Percentiles rank a stretch among this genome's conserved stretches.
Conservation (phyloP, 2,113 vertebrate genomes). For the Sylvia atricapilla region DNA sequence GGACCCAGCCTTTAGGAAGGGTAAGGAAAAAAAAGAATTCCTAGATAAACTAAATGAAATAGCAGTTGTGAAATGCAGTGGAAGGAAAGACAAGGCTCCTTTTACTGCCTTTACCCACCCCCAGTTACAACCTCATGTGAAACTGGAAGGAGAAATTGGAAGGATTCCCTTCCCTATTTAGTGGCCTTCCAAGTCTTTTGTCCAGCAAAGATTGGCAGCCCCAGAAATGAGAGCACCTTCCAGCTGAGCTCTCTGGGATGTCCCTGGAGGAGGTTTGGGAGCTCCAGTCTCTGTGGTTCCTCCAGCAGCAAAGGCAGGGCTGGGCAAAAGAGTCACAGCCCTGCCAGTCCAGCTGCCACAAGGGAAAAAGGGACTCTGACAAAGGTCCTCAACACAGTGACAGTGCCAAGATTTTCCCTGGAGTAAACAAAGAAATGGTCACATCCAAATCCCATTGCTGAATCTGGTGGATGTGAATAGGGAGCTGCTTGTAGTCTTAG, state of each 20-base stretch:
- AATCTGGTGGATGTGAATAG: not conserved
- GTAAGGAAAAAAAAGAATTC: not conserved
- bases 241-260: not conserved
- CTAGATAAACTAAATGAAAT: not conserved
- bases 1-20: not conserved
- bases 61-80: not conserved
- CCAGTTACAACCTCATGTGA: not conserved
- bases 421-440: not conserved
- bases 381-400: not conserved
- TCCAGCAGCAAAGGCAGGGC: not conserved
- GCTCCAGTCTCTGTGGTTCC: rapidly evolving
- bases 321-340: not conserved
- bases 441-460: not conserved
- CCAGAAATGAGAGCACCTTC: not conserved
- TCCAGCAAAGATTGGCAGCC: not conserved
- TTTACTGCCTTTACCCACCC: not conserved
- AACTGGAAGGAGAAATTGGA: not conserved
- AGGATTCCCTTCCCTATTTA: not conserved
- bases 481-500: not conserved
- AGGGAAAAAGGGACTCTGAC: not conserved
- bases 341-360: not conserved
- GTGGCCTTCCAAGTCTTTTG: not conserved
- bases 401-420: not conserved
- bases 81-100: not conserved
- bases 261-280: not conserved